phyloP scores from a whole-genome alignment of 2,113 vertebrate genomes.

The Lamprologus tigripictilis region DNA sequence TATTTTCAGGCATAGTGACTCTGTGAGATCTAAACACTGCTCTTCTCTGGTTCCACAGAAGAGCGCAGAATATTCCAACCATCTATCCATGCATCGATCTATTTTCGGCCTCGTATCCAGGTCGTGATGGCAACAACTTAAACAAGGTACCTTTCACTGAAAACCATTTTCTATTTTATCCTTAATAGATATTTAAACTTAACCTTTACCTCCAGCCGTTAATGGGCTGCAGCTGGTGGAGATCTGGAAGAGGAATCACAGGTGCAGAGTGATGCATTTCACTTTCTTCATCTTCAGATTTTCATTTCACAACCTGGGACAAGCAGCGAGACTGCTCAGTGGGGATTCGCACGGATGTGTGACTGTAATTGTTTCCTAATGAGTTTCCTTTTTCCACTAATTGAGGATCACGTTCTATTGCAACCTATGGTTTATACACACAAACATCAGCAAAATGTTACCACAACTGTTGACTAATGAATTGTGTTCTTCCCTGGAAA shows the following conservation, averaged over 20 bases:
- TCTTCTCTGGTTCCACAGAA: neutral
- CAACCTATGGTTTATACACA: constrained; percentile 11
- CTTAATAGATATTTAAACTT: constrained; percentile 33
- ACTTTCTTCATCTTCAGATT: constrained; percentile 13
- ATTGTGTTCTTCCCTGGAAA: constrained; percentile 4
- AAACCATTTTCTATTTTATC: constrained; percentile 34
- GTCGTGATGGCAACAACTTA: neutral
- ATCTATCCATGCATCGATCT: neutral
- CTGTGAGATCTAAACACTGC: neutral
- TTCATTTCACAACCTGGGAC: constrained; percentile 16
- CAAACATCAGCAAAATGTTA: constrained; percentile 22
- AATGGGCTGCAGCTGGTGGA: constrained; percentile 32
- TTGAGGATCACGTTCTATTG: constrained; percentile 31
- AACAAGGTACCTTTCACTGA: constrained; percentile 11
- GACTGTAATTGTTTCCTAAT: constrained; percentile 57
- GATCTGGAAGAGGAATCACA: constrained; percentile 18
- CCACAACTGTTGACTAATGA: constrained; percentile 21
- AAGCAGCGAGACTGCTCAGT: constrained; percentile 7
- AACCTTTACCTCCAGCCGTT: constrained; percentile 19
- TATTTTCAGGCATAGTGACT: neutral
- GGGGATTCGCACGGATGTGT: constrained; percentile 20
- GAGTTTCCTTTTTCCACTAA: constrained; percentile 36
- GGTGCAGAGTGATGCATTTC: constrained; percentile 16
- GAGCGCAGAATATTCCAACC: neutral
- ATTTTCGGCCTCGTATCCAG: neutral